A percentile compares a stretch with the other conserved stretches of the same genome.
Conservation (phyloP, 1,140 invertebrate species). For the Aplysia californica region DNA sequence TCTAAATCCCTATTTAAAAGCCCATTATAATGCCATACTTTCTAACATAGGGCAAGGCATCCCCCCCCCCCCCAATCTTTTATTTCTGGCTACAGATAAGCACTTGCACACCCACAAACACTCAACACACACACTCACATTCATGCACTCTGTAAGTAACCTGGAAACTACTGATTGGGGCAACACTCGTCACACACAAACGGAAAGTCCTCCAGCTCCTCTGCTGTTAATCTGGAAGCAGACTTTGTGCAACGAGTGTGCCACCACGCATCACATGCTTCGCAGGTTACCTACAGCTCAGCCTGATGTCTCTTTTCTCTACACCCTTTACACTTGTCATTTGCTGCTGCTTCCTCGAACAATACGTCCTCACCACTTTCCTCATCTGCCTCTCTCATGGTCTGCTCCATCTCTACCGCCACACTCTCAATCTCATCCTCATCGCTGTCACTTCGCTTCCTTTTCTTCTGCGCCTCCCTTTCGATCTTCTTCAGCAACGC, state of each 20-base stretch:
- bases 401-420: neutral
- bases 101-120: neutral
- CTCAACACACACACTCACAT: neutral
- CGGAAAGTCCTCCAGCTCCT: neutral
- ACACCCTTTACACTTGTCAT: neutral
- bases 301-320: neutral
- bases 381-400: neutral
- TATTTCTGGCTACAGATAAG: too few relatives aligned
- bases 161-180: neutral
- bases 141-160: neutral
- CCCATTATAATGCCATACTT: too few relatives aligned
- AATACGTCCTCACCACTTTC: neutral
- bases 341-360: too few relatives aligned
- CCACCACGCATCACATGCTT: neutral
- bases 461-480: neutral
- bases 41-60: too few relatives aligned
- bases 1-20: too few relatives aligned
- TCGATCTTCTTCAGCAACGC: neutral
- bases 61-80: too few relatives aligned
- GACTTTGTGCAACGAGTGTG: neutral
- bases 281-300: neutral
- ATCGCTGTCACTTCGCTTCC: neutral
- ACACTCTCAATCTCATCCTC: neutral
- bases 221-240: neutral
- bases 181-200: neutral